Evolutionary conservation across 2,888 invertebrate species (phyloP).

Genomic region (Leucozona laternaria): DNA sequence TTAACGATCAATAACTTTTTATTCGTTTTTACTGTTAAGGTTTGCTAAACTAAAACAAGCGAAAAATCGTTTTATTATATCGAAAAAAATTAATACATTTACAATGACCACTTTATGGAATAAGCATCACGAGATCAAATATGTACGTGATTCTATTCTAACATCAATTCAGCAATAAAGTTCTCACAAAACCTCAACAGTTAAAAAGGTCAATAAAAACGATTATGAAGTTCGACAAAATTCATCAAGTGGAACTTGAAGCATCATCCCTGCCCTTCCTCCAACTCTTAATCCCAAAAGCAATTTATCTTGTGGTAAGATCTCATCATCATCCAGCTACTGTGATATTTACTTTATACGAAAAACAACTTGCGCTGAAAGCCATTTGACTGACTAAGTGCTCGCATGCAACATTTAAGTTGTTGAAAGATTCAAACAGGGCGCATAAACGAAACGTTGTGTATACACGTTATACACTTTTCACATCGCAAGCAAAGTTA

Average conservation of each 20-base stretch:
- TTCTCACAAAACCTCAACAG: constrained; percentile 34
- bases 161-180: constrained; percentile 12
- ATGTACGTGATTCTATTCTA: constrained; percentile 21
- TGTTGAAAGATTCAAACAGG: constrained; percentile 52
- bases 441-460: constrained; percentile 17
- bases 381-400: constrained; percentile 60
- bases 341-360: constrained; percentile 39
- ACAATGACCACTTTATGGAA: not conserved
- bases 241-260: constrained; percentile 31
- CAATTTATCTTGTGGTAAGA: constrained; percentile 48
- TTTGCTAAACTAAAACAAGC: not conserved
- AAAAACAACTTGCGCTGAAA: constrained; percentile 56
- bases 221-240: constrained; percentile 41
- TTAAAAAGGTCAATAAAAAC: constrained; percentile 44
- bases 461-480: not conserved
- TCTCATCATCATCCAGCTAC: constrained; percentile 26
- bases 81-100: not conserved
- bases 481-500: constrained; percentile 65
- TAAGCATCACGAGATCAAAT: not conserved
- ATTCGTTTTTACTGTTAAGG: not conserved
- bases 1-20: too few relatives aligned
- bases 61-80: not conserved
- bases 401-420: constrained; percentile 60
- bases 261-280: not conserved
- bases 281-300: constrained; percentile 8